Base-by-base conservation (phyloP, 2,113 vertebrate genomes). In the Laticauda laticaudata region DNA sequence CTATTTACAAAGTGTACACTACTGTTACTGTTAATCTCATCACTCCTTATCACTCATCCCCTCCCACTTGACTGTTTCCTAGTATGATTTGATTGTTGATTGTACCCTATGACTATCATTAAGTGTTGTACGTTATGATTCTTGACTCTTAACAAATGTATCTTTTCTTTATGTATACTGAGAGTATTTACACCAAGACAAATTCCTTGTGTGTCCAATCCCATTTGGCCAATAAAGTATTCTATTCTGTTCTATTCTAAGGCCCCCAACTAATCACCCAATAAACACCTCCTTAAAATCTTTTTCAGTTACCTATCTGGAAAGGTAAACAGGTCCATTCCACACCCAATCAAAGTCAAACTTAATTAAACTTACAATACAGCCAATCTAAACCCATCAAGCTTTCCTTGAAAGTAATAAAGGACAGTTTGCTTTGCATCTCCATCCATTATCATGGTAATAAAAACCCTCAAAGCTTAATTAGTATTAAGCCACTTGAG, bases 281-380 rank as follows among this genome's bases (percentile, higher is more conserved):
- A 55, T 89, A 48, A 48, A 48, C 11, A 69, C 3, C 26, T 56
- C 9, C 39, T 85, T 89, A 64, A 92, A 69, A 6, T 20, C 48
- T 5, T 43, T 92, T 56, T 23, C 39, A 3, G n/a, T 29, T 90
- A 34, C 15, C 64, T 90, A 10, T 26, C 92, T 34, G 29, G 88
- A 92, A 92, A 81, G 86, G 88, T 92, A 69, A 92, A 92, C 86
- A 45, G 51, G 56, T 55, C 34, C 24, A 89, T 89, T 92, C 87
- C 88, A 89, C 88, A 75, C 39, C 87, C 75, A 81, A 92, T 57
- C 75, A n/a, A 64, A 81, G 53, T 53, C 45, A 9, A 55, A 75
- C 86, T 39, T 88, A 56, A 92, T 92, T 89, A 43, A 39, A 15
- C 45, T 56, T 56, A 89, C 34, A 92, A n/a, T 15, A 69, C 64